Evolutionary conservation across 2,113 vertebrate species (phyloP).

Genomic region (Myodes glareolus): DNA sequence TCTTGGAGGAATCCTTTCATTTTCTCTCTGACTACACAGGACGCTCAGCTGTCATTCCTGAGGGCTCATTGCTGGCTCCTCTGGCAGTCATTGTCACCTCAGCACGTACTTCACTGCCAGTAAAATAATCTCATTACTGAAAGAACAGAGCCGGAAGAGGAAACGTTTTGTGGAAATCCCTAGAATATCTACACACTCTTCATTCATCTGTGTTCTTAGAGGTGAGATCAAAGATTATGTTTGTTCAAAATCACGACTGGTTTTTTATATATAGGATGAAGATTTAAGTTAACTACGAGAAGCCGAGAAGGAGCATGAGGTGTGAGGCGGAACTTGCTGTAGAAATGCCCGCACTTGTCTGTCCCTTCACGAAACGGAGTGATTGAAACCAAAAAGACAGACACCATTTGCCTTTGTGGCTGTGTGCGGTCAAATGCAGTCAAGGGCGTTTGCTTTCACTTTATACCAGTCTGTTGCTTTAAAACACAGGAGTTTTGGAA

Average conservation of each 20-base stretch:
- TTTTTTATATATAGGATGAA: not conserved
- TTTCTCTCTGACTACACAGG: not conserved
- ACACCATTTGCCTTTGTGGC: not conserved
- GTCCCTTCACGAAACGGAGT: not conserved
- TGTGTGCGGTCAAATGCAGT: not conserved
- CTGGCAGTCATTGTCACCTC: not conserved
- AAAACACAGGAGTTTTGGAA: not conserved
- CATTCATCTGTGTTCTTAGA: not conserved
- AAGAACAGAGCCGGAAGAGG: not conserved
- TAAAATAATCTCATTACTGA: not conserved
- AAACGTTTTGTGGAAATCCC: not conserved
- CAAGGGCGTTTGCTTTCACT: not conserved
- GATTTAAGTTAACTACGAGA: not conserved
- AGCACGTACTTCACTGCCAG: not conserved
- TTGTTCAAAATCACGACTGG: not conserved
- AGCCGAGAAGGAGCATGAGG: not conserved
- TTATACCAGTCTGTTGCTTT: not conserved
- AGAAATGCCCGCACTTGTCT: not conserved
- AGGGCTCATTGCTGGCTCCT: not conserved
- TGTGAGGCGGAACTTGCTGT: not conserved
- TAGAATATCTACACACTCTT: not conserved
- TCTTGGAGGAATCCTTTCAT: constrained; percentile 40
- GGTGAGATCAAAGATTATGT: not conserved
- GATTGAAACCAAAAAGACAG: not conserved
- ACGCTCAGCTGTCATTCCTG: not conserved